These are phyloP conservation scores for Pangasianodon gigas DNA, from an alignment of 2,113 vertebrate genomes.

Conservation along the genomic window DNA sequence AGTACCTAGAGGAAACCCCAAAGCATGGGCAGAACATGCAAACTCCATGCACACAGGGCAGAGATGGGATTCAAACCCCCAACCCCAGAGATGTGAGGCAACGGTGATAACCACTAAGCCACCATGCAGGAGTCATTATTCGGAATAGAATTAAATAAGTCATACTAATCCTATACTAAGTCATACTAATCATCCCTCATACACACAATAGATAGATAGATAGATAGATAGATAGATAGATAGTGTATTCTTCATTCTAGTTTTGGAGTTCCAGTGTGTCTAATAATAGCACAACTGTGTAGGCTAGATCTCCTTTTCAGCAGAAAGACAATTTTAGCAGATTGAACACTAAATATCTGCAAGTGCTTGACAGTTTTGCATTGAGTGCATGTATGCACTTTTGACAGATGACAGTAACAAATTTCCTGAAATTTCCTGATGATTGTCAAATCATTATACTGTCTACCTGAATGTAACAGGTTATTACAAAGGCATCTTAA, in stretches of 20 bases:
- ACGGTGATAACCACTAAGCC: no score
- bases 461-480: slow-evolving; percentile 28
- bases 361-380: no score
- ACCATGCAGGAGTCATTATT: slow-evolving; percentile 5
- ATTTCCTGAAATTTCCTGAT: slow-evolving; percentile 1
- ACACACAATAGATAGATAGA: neutral
- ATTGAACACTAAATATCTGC: slow-evolving; percentile 7
- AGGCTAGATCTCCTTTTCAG: no score
- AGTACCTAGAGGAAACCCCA: no score
- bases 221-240: no score
- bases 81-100: no score
- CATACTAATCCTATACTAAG: neutral
- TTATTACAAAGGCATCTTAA: slow-evolving; percentile 3
- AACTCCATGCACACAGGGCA: no score
- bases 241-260: no score
- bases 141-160: neutral
- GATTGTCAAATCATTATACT: slow-evolving; percentile 15
- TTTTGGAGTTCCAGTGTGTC: no score
- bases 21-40: no score
- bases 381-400: neutral
- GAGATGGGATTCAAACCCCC: no score
- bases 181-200: neutral
- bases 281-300: no score
- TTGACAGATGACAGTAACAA: slow-evolving; percentile 45
- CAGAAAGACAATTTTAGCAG: neutral